These are phyloP conservation scores for Agrotis exclamationis DNA, from an alignment of 2,888 invertebrate genomes.

Conservation along the genomic window DNA sequence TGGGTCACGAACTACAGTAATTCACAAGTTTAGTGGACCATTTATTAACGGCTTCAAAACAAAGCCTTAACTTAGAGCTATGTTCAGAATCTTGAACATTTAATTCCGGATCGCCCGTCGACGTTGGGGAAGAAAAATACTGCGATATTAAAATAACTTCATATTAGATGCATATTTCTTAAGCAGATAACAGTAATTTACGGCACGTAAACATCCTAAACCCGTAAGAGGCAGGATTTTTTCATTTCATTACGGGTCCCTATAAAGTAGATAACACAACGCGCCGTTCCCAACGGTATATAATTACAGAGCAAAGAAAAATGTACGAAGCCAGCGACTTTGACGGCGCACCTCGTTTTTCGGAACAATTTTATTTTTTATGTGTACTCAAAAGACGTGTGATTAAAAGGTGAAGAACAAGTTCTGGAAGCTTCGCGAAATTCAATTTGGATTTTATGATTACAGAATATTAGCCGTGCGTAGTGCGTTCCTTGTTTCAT, in stretches of 20 bases:
- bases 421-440: constrained; percentile 46
- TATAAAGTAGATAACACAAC: constrained; percentile 67
- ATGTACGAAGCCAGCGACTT: constrained; percentile 52
- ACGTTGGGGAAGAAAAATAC: constrained; percentile 40
- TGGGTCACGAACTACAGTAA: constrained; percentile 23
- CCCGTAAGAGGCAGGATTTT: constrained; percentile 64
- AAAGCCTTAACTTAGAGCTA: constrained; percentile 29
- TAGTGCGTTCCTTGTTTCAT: neutral
- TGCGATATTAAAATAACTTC: constrained; percentile 60
- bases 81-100: constrained; percentile 10
- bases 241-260: constrained; percentile 68
- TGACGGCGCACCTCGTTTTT: constrained; percentile 56
- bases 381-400: constrained; percentile 52
- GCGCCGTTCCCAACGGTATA: constrained; percentile 62
- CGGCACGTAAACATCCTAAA: constrained; percentile 65
- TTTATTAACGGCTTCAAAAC: constrained; percentile 37
- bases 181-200: constrained; percentile 66
- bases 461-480: constrained; percentile 32
- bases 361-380: constrained; percentile 59
- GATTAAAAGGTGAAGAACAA: constrained; percentile 58
- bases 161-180: constrained; percentile 69
- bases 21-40: constrained; percentile 19
- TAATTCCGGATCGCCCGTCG: constrained; percentile 24
- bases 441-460: constrained; percentile 53
- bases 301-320: constrained; percentile 67